A percentile compares a stretch with the other conserved stretches of the same genome.
Evolutionary conservation across 2,888 invertebrate genomes (phyloP).

Genomic region (Brachyptera putata): DNA sequence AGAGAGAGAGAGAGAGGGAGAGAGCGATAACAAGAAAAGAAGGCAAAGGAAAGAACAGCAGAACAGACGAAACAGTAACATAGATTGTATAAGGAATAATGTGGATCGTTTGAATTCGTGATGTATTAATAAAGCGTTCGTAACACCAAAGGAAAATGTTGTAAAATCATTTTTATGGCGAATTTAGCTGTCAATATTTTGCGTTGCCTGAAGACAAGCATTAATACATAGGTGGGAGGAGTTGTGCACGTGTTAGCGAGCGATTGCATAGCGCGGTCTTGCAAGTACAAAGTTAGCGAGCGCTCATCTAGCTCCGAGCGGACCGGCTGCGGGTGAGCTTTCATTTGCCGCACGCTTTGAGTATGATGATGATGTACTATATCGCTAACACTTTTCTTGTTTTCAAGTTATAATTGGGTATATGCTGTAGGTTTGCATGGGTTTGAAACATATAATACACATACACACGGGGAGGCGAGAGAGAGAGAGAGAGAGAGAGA

Average conservation of each 20-base stretch:
- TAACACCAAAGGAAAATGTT: conserved; percentile 13
- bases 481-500: conserved; percentile 8
- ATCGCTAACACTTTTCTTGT: conserved; percentile 32
- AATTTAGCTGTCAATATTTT: conserved; percentile 33
- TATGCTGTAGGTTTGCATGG: conserved; percentile 17
- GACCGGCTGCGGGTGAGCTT: conserved; percentile 35
- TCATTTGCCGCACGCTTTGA: conserved; percentile 33
- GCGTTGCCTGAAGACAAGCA: conserved; percentile 24
- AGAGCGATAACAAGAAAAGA: conserved; percentile 19
- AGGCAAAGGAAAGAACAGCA: conserved; percentile 6
- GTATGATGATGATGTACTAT: conserved; percentile 20
- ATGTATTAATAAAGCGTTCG: too few relatives aligned
- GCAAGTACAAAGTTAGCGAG: too few relatives aligned
- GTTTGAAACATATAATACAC: neutral
- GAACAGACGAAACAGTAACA: conserved; percentile 4
- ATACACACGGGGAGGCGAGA: neutral
- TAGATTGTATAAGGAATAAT: neutral
- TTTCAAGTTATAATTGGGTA: conserved; percentile 33
- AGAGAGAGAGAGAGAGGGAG: conserved; percentile 24
- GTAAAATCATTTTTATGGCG: conserved; percentile 24
- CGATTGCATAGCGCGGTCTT: conserved; percentile 21
- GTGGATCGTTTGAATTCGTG: too few relatives aligned
- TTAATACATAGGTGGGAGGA: conserved; percentile 16
- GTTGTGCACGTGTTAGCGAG: too few relatives aligned
- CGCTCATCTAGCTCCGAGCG: too few relatives aligned